These are phyloP conservation scores for Invenusta paracnida DNA, from an alignment of 2,888 invertebrate genomes.

Conservation along the genomic window DNA sequence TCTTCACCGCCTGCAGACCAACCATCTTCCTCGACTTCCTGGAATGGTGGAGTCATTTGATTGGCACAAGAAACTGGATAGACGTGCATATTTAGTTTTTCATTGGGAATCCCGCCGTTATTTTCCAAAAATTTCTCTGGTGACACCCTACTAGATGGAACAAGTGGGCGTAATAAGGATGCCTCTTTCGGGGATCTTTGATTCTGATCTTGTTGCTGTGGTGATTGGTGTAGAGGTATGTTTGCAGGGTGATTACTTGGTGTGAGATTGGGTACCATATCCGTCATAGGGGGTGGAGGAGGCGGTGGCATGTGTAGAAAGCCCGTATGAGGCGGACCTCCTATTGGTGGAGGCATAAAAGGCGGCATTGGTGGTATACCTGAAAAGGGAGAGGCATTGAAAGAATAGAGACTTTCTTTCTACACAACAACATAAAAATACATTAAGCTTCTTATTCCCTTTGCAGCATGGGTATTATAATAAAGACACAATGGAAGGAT, in stretches of 20 bases:
- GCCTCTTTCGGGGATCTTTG: not conserved
- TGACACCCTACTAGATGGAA: no score
- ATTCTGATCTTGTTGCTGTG: not conserved
- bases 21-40: no score
- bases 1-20: no score
- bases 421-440: no score
- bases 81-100: not conserved
- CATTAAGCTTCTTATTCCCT: no score
- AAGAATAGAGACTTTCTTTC: no score
- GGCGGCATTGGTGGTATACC: not conserved
- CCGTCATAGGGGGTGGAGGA: not conserved
- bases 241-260: not conserved
- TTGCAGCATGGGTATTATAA: no score
- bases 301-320: not conserved
- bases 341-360: constrained; percentile 11
- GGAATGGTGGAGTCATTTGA: not conserved
- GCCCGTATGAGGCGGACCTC: not conserved
- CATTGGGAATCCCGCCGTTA: not conserved
- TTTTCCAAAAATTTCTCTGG: no score
- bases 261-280: not conserved
- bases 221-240: not conserved
- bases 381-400: not conserved
- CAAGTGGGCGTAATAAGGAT: no score
- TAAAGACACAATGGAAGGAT: no score
- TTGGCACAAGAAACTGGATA: not conserved